Evolutionary conservation across 2,113 vertebrate genomes (phyloP), one percentile per base, ranked within the genome.

Genomic region (Tringa solitaria): DNA sequence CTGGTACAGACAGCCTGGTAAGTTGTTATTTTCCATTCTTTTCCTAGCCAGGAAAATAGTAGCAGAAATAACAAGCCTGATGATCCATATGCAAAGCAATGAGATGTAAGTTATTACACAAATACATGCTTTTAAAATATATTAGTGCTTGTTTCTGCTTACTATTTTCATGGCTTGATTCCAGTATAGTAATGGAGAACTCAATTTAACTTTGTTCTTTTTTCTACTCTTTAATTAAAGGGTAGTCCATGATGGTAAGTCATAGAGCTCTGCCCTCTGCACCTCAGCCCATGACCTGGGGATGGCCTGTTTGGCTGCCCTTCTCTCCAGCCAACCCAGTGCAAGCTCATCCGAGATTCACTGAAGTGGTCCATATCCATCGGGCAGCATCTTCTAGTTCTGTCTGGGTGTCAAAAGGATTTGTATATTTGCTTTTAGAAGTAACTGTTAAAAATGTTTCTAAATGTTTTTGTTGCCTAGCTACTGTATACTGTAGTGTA

Each of bases 141-240:
- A 41, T 15, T 81, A 77, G 94, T 91, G 98, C 97, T 98, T 98
- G 98, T 98, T 98, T 98, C 98, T 98, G 98, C 98, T 98, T 97
- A 98, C 98, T 98, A 97, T 98, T 99, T 98, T 99, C 98, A 97
- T 98, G 98, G 98, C 98, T 98, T 98, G 97, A 97, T 95, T 98
- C 90, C 96, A 78, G 23, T n/a, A 8, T 90, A 56, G 94, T 83
- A 87, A 97, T 96, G 97, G 98, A 98, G 99, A 99, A 98, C 99
- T 99, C 98, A 99, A 99, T 99, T 99, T 99, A 99, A 99, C 99
- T 99, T 99, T 99, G 99, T 99, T 99, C 99, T 99, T 99, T 99
- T 99, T 99, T 99, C 99, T 99, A 99, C 99, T 99, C 99, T 99
- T 99, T 99, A 98, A 99, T 99, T 99, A 99, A 99, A 99, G 99